These are phyloP conservation scores for Benitochromis conjunctus DNA, from an alignment of 2,113 vertebrate species.

Conservation along the genomic window DNA sequence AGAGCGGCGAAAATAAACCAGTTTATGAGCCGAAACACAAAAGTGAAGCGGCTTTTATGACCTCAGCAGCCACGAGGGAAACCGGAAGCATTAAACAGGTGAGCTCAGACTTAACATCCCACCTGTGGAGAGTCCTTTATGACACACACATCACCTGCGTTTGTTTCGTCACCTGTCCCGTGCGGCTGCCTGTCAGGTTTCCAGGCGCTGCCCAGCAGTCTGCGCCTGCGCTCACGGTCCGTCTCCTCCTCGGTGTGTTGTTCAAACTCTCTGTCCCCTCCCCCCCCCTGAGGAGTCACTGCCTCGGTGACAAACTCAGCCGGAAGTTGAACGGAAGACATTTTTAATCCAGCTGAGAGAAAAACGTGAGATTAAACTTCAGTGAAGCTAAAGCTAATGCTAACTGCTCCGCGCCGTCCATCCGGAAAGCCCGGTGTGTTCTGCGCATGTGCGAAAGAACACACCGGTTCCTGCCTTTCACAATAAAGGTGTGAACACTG, in stretches of 20 bases:
- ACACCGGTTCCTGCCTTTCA: background rate
- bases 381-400: background rate
- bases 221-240: background rate
- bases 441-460: background rate
- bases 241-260: fast-evolving
- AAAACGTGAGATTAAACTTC: background rate
- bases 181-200: background rate
- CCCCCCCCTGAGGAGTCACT: background rate
- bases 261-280: background rate
- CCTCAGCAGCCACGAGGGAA: fast-evolving
- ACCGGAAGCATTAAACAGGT: background rate
- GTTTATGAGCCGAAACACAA: background rate
- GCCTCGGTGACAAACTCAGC: background rate
- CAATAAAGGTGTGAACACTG: background rate
- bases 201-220: fast-evolving
- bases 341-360: background rate
- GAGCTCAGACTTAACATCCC: fast-evolving
- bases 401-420: background rate
- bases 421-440: background rate
- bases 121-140: fast-evolving
- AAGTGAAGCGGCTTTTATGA: background rate
- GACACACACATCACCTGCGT: background rate
- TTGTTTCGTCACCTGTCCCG: background rate
- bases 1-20: background rate
- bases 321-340: background rate